phyloP scores from a whole-genome alignment of 2,113 vertebrate species.

The Caloenas nicobarica region DNA sequence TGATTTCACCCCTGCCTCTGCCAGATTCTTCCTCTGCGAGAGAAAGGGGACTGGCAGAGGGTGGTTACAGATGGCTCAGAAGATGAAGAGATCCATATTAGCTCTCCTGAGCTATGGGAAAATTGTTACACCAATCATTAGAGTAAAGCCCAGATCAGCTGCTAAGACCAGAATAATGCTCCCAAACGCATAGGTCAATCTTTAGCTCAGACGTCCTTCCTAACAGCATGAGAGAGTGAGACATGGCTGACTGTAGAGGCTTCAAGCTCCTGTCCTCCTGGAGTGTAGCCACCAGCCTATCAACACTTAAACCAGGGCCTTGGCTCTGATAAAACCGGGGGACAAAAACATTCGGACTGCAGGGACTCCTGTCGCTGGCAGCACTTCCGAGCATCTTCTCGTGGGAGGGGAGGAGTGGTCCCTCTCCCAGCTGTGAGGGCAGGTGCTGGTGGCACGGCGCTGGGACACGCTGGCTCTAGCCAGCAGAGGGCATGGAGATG shows the following conservation, averaged over 20 bases:
- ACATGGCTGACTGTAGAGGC: neutral
- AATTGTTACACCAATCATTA: neutral
- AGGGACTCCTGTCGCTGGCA: neutral
- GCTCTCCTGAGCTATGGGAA: neutral
- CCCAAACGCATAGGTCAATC: neutral
- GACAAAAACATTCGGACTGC: neutral
- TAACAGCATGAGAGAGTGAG: neutral
- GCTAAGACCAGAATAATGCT: neutral
- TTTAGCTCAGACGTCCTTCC: neutral
- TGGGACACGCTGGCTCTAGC: conserved; percentile 52
- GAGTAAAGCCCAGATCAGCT: neutral
- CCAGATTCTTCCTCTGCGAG: neutral
- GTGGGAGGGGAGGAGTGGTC: neutral
- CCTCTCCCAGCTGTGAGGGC: neutral
- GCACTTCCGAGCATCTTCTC: neutral
- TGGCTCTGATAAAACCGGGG: neutral
- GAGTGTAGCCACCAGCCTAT: neutral
- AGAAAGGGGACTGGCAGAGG: neutral
- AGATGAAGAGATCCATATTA: neutral
- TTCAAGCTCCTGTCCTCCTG: conserved; percentile 9
- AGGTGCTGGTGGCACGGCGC: conserved; percentile 8
- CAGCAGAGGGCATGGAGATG: conserved; percentile 74
- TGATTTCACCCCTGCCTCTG: neutral
- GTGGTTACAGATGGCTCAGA: conserved; percentile 3
- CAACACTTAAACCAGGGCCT: neutral